Percentiles rank a stretch among this genome's conserved stretches.
phyloP scores from a whole-genome alignment of 1,140 invertebrate genomes.

The Ceratoteleas bidentatus region DNA sequence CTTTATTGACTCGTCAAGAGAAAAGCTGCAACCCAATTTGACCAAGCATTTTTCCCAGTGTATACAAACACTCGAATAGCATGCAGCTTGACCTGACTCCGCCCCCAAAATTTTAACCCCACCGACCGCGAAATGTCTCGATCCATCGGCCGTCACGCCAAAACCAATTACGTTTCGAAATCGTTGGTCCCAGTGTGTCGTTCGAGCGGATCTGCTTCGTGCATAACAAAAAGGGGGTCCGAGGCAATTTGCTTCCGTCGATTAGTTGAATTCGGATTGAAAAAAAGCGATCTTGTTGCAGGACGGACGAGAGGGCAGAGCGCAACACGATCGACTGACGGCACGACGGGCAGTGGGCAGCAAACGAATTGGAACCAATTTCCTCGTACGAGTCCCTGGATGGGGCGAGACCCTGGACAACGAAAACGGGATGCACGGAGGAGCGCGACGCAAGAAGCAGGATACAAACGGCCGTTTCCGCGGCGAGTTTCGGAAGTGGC shows the following conservation, averaged over 20 bases:
- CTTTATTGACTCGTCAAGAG: too few species aligned
- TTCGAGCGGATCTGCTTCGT: background rate
- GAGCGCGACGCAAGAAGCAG: slow-evolving; percentile 15
- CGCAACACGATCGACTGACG: slow-evolving; percentile 78
- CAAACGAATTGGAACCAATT: slow-evolving; percentile 53
- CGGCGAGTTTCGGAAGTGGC: slow-evolving; percentile 43
- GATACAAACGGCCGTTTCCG: slow-evolving; percentile 58
- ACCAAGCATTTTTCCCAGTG: too few species aligned
- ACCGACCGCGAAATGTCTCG: too few species aligned
- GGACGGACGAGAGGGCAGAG: slow-evolving; percentile 81
- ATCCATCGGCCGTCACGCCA: too few species aligned
- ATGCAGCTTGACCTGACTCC: too few species aligned
- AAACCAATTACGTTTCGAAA: too few species aligned
- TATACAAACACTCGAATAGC: too few species aligned
- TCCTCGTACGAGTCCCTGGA: slow-evolving; percentile 48
- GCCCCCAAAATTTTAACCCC: too few species aligned
- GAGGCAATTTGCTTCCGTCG: slow-evolving; percentile 3
- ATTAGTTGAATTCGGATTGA: slow-evolving; percentile 45
- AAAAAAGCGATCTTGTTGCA: slow-evolving; percentile 68
- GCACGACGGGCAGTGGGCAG: slow-evolving; percentile 67
- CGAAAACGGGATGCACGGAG: slow-evolving; percentile 46
- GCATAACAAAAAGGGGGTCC: slow-evolving; percentile 23
- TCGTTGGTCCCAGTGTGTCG: too few species aligned
- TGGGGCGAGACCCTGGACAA: slow-evolving; percentile 55
- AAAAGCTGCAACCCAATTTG: too few species aligned